A percentile compares a stretch with the other conserved stretches of the same genome.
phyloP scores from a whole-genome alignment of 2,113 vertebrate species.

The Myotis lucifugus region DNA sequence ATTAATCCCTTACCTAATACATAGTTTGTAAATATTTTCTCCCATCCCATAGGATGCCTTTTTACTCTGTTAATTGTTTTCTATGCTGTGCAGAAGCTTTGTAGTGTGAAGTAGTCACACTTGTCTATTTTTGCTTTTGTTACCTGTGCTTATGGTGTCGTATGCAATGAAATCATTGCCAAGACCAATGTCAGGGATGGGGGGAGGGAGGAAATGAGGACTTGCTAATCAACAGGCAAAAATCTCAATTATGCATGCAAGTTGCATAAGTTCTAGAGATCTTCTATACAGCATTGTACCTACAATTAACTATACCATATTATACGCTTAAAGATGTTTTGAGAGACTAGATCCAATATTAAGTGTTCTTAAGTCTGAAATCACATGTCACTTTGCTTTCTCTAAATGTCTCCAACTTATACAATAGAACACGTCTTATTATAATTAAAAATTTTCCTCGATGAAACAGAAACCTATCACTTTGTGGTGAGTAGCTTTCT shows the following conservation, averaged over 20 bases:
- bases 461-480: slow-evolving; percentile 27
- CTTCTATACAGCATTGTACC: neutral
- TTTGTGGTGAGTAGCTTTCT: slow-evolving; percentile 16
- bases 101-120: neutral
- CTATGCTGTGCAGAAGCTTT: neutral
- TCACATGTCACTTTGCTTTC: neutral
- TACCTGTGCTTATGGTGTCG: neutral
- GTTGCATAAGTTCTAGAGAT: neutral
- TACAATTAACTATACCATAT: neutral
- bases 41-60: neutral
- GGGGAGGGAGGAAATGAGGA: neutral
- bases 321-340: neutral
- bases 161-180: neutral
- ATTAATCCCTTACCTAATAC: neutral
- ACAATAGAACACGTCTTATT: neutral
- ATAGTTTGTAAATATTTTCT: neutral
- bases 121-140: neutral
- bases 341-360: neutral
- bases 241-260: neutral
- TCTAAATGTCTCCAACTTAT: neutral
- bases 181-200: neutral
- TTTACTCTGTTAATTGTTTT: neutral
- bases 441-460: neutral
- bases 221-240: neutral
- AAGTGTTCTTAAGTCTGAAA: neutral